Percentiles rank a stretch among this genome's conserved stretches.
phyloP scores from a whole-genome alignment of 2,888 invertebrate species.

The Drosophila longiperda region DNA sequence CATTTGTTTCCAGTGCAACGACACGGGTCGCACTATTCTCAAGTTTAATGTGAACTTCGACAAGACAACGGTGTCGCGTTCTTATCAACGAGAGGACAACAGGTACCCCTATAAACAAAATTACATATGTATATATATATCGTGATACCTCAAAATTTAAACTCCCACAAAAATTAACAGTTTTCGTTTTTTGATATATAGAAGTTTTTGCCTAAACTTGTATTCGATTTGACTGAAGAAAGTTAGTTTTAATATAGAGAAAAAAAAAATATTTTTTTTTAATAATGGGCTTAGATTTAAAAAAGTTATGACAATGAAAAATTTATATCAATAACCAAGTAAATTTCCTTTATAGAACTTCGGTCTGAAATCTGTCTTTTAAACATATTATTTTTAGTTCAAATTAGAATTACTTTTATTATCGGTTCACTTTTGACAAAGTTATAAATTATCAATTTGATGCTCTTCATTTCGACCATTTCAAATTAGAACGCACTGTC shows the following conservation, averaged over 20 bases:
- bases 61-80: constrained; percentile 80
- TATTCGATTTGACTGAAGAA: not conserved
- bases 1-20: constrained; percentile 84
- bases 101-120: constrained; percentile 64
- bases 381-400: too few relatives aligned
- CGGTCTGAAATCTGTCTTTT: too few relatives aligned
- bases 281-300: not conserved
- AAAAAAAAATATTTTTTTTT: too few relatives aligned
- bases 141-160: not conserved
- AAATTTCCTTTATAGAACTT: not conserved
- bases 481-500: too few relatives aligned
- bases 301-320: not conserved
- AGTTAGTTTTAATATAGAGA: not conserved
- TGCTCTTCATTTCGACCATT: too few relatives aligned
- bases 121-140: not conserved
- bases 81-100: constrained; percentile 82
- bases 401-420: too few relatives aligned
- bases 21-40: constrained; percentile 81
- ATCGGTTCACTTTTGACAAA: too few relatives aligned
- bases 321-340: not conserved
- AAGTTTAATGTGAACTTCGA: constrained; percentile 83
- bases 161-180: not conserved
- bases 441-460: too few relatives aligned
- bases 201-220: not conserved
- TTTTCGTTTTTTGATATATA: not conserved